phyloP scores from a whole-genome alignment of 2,113 vertebrate genomes.

The Calidris pugnax region DNA sequence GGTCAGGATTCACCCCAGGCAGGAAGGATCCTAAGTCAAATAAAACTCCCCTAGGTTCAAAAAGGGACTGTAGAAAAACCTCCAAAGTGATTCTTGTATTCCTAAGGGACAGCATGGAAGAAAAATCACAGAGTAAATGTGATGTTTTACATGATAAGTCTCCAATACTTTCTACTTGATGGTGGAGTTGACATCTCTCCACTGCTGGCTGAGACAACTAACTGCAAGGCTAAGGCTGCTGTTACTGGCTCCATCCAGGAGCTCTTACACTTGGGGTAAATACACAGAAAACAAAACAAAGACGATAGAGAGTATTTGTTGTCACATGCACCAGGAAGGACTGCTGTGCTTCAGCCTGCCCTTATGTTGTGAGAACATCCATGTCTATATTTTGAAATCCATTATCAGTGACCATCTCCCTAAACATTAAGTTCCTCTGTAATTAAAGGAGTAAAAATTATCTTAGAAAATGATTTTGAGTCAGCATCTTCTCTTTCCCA shows the following conservation, averaged over 20 bases:
- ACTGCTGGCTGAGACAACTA: background rate
- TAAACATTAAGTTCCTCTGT: background rate
- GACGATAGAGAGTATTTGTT: rapidly evolving
- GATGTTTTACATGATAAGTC: background rate
- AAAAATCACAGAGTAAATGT: background rate
- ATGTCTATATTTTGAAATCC: background rate
- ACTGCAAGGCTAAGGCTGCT: background rate
- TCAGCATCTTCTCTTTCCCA: background rate
- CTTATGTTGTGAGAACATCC: background rate
- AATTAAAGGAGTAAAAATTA: background rate
- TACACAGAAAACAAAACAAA: background rate
- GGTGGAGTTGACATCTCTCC: background rate
- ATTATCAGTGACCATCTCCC: background rate
- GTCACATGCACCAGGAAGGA: background rate
- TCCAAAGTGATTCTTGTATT: too few relatives aligned
- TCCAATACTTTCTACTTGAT: background rate
- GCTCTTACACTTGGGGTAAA: background rate
- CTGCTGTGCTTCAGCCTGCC: background rate
- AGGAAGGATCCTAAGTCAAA: background rate
- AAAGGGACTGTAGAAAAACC: background rate
- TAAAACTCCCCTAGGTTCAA: background rate
- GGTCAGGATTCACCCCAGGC: background rate
- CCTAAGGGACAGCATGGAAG: background rate
- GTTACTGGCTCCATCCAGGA: background rate
- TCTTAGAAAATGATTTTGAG: background rate